Evolutionary conservation across 2,888 invertebrate genomes (phyloP).

Genomic region (Aleiodes testaceus): DNA sequence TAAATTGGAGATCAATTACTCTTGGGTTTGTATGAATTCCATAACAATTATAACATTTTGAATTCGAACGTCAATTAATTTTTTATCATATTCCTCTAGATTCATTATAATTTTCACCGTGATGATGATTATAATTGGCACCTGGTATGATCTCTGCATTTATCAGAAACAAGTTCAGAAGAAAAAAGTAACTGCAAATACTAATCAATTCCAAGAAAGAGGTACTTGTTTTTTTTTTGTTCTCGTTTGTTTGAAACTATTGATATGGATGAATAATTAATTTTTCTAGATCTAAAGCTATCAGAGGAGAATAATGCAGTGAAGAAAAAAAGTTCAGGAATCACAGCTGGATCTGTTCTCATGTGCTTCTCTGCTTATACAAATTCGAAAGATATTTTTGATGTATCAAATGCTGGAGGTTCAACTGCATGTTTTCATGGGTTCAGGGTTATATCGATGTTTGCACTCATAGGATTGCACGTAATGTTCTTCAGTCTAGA

Average conservation of each 20-base stretch:
- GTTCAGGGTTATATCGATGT: constrained; percentile 75
- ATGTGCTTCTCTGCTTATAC: constrained; percentile 74
- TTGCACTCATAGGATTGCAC: constrained; percentile 77
- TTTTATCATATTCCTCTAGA: constrained; percentile 54
- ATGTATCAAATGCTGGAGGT: constrained; percentile 62
- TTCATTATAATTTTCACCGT: constrained; percentile 55
- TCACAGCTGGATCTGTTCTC: constrained; percentile 60
- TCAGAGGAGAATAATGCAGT: too few relatives aligned
- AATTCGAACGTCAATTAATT: neutral
- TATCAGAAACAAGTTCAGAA: constrained; percentile 55
- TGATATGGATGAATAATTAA: too few relatives aligned
- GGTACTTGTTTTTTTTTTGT: too few relatives aligned
- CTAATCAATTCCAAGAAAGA: constrained; percentile 49
- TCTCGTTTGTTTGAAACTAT: too few relatives aligned
- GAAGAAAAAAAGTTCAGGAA: constrained; percentile 1
- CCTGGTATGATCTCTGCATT: constrained; percentile 65
- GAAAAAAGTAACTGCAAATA: constrained; percentile 46
- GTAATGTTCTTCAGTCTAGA: constrained; percentile 71
- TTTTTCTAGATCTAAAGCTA: too few relatives aligned
- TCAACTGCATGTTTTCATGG: constrained; percentile 74
- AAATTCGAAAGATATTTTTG: constrained; percentile 72
- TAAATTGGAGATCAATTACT: constrained; percentile 64
- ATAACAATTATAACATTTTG: neutral
- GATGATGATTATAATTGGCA: constrained; percentile 63
- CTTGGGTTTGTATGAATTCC: constrained; percentile 65